Conservation (phyloP, 1,140 invertebrate species). For the Musca vetustissima region DNA sequence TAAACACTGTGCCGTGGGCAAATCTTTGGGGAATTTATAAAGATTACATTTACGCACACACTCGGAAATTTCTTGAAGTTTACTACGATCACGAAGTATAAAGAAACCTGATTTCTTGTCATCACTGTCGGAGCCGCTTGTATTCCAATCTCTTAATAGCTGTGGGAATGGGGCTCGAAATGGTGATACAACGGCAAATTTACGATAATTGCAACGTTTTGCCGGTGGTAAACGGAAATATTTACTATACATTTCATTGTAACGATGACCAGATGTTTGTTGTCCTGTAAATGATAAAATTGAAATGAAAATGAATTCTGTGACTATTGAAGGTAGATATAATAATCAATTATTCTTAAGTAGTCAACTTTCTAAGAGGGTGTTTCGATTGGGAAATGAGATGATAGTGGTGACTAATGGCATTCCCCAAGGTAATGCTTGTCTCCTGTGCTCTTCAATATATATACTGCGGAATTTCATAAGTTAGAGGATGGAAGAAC, state of each 20-base stretch:
- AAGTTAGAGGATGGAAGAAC: no score
- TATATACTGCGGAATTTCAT: no score
- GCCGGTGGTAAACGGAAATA: constrained; percentile 79
- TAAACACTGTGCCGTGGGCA: constrained; percentile 38
- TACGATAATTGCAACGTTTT: constrained; percentile 80
- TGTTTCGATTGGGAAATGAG: no score
- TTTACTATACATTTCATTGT: constrained; percentile 57
- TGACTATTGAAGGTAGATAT: no score
- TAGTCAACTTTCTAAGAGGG: no score
- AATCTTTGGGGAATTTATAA: constrained; percentile 24
- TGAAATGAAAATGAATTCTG: neutral
- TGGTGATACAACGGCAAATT: constrained; percentile 73
- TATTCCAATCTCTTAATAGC: constrained; percentile 70
- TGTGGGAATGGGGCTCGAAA: constrained; percentile 74
- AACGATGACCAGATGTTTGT: constrained; percentile 42
- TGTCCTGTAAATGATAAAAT: constrained; percentile 24
- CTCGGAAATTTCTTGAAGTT: constrained; percentile 54
- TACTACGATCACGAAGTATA: constrained; percentile 60
- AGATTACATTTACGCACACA: constrained; percentile 12
- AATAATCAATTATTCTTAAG: no score
- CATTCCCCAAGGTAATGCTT: no score
- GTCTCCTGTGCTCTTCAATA: no score
- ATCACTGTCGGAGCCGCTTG: neutral
- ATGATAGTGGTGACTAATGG: no score
- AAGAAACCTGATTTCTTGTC: constrained; percentile 49